phyloP scores from a whole-genome alignment of 2,888 invertebrate species.

The Sussaba pulchella region DNA sequence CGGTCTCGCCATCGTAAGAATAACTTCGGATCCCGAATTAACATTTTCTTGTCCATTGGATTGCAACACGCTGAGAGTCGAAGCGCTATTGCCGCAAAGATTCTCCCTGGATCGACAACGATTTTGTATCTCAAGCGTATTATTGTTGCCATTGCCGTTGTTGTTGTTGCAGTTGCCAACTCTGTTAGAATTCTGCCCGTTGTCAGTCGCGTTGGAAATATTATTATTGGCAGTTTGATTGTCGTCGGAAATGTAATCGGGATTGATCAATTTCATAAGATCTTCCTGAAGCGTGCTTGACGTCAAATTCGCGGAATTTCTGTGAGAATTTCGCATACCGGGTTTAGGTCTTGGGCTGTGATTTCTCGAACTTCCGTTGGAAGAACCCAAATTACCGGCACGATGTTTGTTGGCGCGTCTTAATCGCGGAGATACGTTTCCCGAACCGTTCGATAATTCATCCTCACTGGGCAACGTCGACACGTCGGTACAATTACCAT shows the following conservation, averaged over 20 bases:
- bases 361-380: slow-evolving; percentile 86
- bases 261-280: slow-evolving; percentile 93
- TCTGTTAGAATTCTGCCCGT: slow-evolving; percentile 76
- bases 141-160: slow-evolving; percentile 82
- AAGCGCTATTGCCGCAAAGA: slow-evolving; percentile 81
- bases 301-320: slow-evolving; percentile 87
- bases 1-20: slow-evolving; percentile 88
- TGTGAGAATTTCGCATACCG: slow-evolving; percentile 86
- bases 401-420: slow-evolving; percentile 85
- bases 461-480: slow-evolving; percentile 85
- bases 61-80: slow-evolving; percentile 80
- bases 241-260: slow-evolving; percentile 86
- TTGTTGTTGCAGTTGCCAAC: slow-evolving; percentile 80
- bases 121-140: slow-evolving; percentile 82
- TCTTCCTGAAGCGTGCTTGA: slow-evolving; percentile 92
- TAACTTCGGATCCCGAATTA: slow-evolving; percentile 85
- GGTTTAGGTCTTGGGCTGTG: slow-evolving; percentile 87
- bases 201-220: slow-evolving; percentile 72
- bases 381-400: slow-evolving; percentile 83
- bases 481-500: slow-evolving; percentile 85
- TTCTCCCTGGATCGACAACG: slow-evolving; percentile 84
- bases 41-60: slow-evolving; percentile 81
- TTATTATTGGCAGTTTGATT: slow-evolving; percentile 79
- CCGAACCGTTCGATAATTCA: slow-evolving; percentile 86
- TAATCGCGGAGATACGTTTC: slow-evolving; percentile 85